phyloP scores from a whole-genome alignment of 53 echinoderm and acorn worm genomes.

The Actinopyga echinites region DNA sequence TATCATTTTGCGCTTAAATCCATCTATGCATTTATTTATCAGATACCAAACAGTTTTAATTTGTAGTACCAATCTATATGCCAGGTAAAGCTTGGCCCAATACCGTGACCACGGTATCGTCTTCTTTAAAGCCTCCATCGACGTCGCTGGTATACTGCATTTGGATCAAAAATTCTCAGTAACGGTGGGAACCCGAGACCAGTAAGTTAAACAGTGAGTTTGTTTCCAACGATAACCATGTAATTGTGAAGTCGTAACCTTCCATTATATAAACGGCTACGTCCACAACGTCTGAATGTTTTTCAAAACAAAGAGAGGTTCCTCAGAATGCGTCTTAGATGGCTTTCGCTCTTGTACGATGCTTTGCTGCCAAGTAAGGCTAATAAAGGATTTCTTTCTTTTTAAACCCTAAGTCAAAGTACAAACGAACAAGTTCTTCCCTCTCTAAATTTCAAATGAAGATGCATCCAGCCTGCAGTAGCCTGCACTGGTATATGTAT shows the following conservation, averaged over 20 bases:
- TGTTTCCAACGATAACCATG: conserved; percentile 27
- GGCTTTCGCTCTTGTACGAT: conserved; percentile 41
- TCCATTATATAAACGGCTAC: conserved; percentile 38
- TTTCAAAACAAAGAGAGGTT: conserved; percentile 38
- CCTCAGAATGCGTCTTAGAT: conserved; percentile 47
- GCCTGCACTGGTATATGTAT: too few relatives aligned
- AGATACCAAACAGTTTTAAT: conserved; percentile 37
- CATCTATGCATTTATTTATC: too few relatives aligned
- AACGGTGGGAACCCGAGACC: background rate
- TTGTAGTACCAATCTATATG: too few relatives aligned
- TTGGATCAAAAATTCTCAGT: background rate
- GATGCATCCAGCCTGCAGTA: background rate
- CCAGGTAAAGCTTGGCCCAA: conserved; percentile 37
- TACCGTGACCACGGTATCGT: background rate
- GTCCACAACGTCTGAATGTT: conserved; percentile 50
- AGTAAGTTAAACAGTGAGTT: background rate
- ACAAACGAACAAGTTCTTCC: conserved; percentile 23
- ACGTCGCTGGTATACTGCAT: background rate
- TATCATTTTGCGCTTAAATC: conserved; percentile 33
- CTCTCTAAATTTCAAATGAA: background rate
- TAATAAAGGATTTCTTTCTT: conserved; percentile 52
- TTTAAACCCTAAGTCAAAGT: conserved; percentile 56
- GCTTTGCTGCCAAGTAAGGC: conserved; percentile 44
- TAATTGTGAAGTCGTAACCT: conserved; percentile 27
- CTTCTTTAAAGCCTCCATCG: background rate